Percentiles rank a stretch among this genome's conserved stretches.
phyloP scores from a whole-genome alignment of 2,113 vertebrate species.

The Anseranas semipalmata region DNA sequence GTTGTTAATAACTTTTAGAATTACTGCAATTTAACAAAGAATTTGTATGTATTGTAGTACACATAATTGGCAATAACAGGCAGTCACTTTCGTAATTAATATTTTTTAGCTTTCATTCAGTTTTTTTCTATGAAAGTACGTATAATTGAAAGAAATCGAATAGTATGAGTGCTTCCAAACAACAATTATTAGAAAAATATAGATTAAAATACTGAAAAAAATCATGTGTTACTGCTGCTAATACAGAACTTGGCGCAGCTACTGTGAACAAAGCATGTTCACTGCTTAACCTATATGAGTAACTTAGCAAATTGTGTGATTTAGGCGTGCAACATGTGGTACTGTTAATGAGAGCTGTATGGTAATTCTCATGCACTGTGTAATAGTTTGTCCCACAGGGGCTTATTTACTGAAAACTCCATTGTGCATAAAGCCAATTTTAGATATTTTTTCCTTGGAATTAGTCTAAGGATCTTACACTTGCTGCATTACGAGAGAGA shows the following conservation, averaged over 20 bases:
- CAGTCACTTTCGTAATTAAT: neutral
- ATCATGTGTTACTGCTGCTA: neutral
- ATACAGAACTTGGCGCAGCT: neutral
- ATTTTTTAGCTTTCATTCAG: neutral
- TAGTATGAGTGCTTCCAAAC: neutral
- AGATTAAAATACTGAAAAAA: neutral
- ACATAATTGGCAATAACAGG: neutral
- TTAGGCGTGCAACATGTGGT: constrained; percentile 23
- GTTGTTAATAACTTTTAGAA: neutral
- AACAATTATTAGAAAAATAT: neutral
- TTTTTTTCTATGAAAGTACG: neutral
- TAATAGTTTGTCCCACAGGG: constrained; percentile 41
- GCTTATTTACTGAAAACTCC: constrained; percentile 47
- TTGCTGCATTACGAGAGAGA: neutral
- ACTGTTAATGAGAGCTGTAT: constrained; percentile 40
- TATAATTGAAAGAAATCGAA: neutral
- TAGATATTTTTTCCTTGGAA: neutral
- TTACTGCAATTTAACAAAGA: neutral
- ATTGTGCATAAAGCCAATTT: constrained; percentile 28
- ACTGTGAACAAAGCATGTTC: neutral
- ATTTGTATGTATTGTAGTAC: neutral
- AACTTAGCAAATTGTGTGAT: constrained; percentile 26
- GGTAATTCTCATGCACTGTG: neutral
- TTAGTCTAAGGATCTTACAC: constrained; percentile 38
- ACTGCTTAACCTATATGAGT: neutral